A percentile compares a stretch with the other conserved stretches of the same genome.
phyloP scores from a whole-genome alignment of 2,888 invertebrate genomes.

The Drosophila subquinaria region DNA sequence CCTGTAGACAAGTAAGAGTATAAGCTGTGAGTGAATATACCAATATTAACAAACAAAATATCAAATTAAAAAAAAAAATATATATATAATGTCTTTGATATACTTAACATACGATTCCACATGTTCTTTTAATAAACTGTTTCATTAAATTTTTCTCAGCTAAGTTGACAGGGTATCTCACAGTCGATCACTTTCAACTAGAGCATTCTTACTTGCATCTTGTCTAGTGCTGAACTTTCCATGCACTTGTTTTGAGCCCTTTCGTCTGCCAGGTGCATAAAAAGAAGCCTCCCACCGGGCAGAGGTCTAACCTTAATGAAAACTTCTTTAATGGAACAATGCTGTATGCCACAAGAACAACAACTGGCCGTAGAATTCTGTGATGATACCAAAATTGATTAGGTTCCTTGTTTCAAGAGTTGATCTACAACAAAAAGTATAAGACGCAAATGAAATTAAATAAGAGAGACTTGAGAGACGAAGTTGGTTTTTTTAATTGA shows the following conservation, averaged over 20 bases:
- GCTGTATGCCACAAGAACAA: conserved; percentile 13
- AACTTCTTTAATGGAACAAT: conserved; percentile 51
- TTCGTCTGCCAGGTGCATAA: conserved; percentile 23
- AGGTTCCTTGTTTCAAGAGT: conserved; percentile 26
- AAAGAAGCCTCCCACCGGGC: conserved; percentile 9
- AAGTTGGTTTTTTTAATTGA: background rate
- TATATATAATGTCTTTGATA: no score
- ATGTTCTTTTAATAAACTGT: background rate
- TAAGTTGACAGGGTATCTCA: background rate
- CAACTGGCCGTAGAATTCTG: background rate
- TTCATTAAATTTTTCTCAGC: no score
- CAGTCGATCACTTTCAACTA: background rate
- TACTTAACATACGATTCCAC: background rate
- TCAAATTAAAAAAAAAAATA: no score
- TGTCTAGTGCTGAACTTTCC: conserved; percentile 44
- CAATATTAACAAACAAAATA: no score
- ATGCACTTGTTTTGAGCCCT: conserved; percentile 45
- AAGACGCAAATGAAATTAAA: conserved; percentile 1
- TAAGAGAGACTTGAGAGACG: background rate
- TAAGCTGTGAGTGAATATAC: background rate
- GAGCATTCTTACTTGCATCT: conserved; percentile 8
- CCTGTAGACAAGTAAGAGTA: background rate
- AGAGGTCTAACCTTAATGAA: conserved; percentile 29
- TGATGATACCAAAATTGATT: conserved; percentile 44
- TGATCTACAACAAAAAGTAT: background rate